Conservation (phyloP, 2,113 vertebrate genomes). For the Chamaetylas fuelleborni region DNA sequence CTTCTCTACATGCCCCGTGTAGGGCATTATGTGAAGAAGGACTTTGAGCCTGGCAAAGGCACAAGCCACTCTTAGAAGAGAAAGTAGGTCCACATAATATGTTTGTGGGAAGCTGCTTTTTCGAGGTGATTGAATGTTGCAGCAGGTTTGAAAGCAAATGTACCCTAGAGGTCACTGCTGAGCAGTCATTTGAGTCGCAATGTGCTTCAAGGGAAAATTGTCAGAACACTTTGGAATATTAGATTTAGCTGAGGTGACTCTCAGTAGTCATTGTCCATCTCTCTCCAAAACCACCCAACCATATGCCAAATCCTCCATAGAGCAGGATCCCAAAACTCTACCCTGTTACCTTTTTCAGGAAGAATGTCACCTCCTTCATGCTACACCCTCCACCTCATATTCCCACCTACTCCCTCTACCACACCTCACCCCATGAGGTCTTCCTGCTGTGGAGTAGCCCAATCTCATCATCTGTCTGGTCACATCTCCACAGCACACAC, state of each 20-base stretch:
- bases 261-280: neutral
- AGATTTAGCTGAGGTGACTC: neutral
- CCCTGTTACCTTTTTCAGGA: neutral
- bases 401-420: neutral
- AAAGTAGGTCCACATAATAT: neutral
- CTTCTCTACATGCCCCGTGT: neutral
- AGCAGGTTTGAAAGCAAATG: neutral
- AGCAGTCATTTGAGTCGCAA: neutral
- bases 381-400: neutral
- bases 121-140: neutral
- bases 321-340: neutral
- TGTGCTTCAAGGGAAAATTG: neutral
- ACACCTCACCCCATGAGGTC: neutral
- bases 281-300: neutral
- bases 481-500: neutral
- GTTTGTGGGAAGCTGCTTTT: neutral
- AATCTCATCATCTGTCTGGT: neutral
- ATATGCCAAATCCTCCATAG: neutral
- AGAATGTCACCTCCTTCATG: neutral
- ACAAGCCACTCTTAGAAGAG: neutral
- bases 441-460: neutral
- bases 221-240: neutral
- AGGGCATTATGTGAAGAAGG: neutral
- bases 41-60: neutral
- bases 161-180: constrained; percentile 8